Percentiles rank a stretch among this genome's conserved stretches.
These are phyloP conservation scores for Drosophila infuscata DNA, from an alignment of 2,888 invertebrate species.

Conservation along the genomic window DNA sequence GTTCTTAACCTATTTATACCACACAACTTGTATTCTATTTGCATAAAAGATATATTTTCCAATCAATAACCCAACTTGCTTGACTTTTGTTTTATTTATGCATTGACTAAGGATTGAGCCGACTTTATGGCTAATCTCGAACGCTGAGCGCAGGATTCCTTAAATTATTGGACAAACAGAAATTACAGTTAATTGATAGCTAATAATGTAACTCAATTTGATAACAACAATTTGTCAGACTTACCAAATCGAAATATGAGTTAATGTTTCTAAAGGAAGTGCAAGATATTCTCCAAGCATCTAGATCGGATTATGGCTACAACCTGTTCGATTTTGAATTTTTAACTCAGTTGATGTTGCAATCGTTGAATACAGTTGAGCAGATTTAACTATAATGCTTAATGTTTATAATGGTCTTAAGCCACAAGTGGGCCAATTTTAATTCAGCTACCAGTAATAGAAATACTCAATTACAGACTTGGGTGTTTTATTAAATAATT, in stretches of 20 bases:
- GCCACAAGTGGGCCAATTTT: background rate
- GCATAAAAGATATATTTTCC: constrained; percentile 9
- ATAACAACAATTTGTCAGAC: background rate
- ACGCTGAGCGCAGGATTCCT: background rate
- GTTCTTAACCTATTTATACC: constrained; percentile 38
- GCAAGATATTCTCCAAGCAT: no score
- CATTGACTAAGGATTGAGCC: background rate
- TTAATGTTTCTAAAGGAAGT: background rate
- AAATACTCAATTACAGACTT: constrained; percentile 66
- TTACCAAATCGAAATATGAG: no score
- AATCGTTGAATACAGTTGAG: no score
- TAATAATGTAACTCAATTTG: background rate
- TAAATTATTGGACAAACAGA: background rate
- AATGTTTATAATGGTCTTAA: background rate
- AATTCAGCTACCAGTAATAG: background rate
- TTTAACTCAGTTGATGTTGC: no score
- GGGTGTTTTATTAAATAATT: constrained; percentile 70
- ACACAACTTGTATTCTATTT: constrained; percentile 11
- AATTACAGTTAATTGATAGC: no score
- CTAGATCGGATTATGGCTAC: no score
- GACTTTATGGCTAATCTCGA: background rate
- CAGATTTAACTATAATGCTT: no score
- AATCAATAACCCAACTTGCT: background rate
- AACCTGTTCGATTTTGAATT: no score
- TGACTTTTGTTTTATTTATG: background rate